phyloP scores from a whole-genome alignment of 2,888 invertebrate genomes.

The Harpalus rufipes region DNA sequence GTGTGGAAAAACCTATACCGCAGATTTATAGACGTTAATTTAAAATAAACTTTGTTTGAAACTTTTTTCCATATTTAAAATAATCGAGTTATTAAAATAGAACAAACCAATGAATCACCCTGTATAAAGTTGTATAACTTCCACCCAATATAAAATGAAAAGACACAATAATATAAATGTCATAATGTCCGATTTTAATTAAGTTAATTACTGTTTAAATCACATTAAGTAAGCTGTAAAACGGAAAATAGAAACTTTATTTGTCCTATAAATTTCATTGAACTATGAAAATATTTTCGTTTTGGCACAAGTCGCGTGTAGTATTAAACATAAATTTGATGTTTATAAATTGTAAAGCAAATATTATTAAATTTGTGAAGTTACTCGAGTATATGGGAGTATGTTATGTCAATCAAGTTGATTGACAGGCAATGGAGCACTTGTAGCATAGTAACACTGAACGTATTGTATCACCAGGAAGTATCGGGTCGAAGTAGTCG shows the following conservation, averaged over 20 bases:
- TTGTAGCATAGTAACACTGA: conserved; percentile 1
- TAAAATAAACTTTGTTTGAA: too few relatives aligned
- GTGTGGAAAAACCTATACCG: too few relatives aligned
- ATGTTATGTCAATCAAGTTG: not conserved
- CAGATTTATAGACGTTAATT: too few relatives aligned
- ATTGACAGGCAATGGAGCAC: not conserved
- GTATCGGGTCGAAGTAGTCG: not conserved
- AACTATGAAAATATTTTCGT: conserved; percentile 24
- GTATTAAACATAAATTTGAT: not conserved
- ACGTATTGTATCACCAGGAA: not conserved
- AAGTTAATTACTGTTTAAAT: not conserved
- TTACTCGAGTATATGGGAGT: not conserved
- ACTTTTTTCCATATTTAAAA: too few relatives aligned
- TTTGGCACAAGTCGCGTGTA: not conserved
- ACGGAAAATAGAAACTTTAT: conserved; percentile 22
- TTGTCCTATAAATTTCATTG: conserved; percentile 4
- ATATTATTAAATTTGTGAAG: conserved; percentile 7
- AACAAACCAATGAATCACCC: too few relatives aligned
- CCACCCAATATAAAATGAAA: not conserved
- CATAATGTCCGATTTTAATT: not conserved
- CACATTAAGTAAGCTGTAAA: conserved; percentile 28
- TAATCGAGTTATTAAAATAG: too few relatives aligned
- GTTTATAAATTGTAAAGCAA: not conserved
- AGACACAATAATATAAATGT: not conserved
- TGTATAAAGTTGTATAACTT: too few relatives aligned